Conservation (phyloP, 1,140 invertebrate species). For the Trichonephila inaurata region DNA sequence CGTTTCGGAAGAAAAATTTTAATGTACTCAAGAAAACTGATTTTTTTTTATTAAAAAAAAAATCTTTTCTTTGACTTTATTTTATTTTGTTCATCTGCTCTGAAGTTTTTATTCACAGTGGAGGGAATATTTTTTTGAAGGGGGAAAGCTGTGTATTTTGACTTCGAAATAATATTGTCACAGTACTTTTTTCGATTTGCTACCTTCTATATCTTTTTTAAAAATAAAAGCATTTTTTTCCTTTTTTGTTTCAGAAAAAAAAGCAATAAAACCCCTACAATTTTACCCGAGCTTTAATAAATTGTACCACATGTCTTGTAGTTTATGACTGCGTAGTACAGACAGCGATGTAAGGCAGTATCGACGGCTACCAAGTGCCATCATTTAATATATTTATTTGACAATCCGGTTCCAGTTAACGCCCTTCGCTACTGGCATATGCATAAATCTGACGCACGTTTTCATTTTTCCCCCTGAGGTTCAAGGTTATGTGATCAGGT, state of each 20-base stretch:
- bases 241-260: neutral
- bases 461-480: neutral
- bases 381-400: conserved; percentile 16
- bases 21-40: neutral
- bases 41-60: neutral
- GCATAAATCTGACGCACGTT: neutral
- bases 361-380: neutral
- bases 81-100: neutral
- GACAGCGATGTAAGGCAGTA: neutral
- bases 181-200: neutral
- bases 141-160: too few species aligned
- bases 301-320: too few species aligned
- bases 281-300: too few species aligned
- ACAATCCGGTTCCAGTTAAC: neutral
- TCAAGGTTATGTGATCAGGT: neutral
- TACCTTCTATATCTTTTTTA: neutral
- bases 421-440: conserved; percentile 23
- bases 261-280: too few species aligned
- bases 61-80: neutral
- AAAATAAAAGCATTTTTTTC: neutral
- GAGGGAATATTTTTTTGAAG: too few species aligned
- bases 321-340: too few species aligned
- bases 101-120: neutral
- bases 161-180: neutral
- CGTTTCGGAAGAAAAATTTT: neutral